These are phyloP conservation scores for Mastomys coucha DNA, from an alignment of 2,113 vertebrate species.

Conservation along the genomic window DNA sequence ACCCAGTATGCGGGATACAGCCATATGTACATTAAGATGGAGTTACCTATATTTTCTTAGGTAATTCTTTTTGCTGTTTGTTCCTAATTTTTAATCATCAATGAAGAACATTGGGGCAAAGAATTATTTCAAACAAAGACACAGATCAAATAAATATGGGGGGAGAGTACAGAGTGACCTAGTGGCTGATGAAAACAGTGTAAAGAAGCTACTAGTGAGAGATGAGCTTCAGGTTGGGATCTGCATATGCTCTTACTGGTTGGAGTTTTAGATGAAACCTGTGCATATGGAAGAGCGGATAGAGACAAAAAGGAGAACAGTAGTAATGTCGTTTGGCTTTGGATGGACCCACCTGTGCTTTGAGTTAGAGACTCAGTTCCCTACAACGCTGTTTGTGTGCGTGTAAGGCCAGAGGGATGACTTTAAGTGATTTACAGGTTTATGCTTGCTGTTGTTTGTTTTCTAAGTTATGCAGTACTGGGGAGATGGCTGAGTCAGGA, in stretches of 20 bases:
- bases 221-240: conserved; percentile 77
- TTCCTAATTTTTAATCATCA: conserved; percentile 87
- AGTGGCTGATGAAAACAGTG: conserved; percentile 76
- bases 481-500: not conserved
- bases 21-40: conserved; percentile 74
- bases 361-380: not conserved
- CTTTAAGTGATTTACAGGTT: not conserved
- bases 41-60: conserved; percentile 85
- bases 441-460: not conserved
- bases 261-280: conserved; percentile 65
- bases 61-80: conserved; percentile 87
- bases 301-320: not conserved
- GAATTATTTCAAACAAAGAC: conserved; percentile 84
- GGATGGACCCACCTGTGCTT: not conserved
- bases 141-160: conserved; percentile 76
- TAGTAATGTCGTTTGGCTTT: not conserved
- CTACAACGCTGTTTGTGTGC: not conserved
- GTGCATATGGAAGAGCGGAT: not conserved
- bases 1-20: conserved; percentile 84
- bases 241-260: conserved; percentile 18
- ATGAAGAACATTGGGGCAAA: conserved; percentile 83
- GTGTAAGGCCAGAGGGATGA: too few species aligned
- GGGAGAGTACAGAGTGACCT: conserved; percentile 76
- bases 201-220: conserved; percentile 78
- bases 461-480: not conserved